Base-by-base conservation (phyloP, 1,140 invertebrate species). In the Helicoverpa zea region DNA sequence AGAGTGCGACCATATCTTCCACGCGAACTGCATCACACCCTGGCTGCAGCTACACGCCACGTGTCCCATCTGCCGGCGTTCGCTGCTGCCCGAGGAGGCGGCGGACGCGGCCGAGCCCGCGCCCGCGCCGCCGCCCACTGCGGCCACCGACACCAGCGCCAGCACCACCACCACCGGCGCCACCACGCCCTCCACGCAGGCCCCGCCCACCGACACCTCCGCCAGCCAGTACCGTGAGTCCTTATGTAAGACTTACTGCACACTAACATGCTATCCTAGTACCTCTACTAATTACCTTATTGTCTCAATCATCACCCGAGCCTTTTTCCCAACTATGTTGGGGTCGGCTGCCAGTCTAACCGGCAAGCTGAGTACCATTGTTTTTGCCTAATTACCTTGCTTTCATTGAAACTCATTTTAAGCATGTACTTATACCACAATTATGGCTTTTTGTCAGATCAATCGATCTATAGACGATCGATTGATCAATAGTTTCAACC, bases 11-110 rank as follows among this genome's bases (percentile, higher is more conserved):
- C 99, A 99, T 95, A 95, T 98, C 63, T 99, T 98, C 95, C 99
- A 99, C 95, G 96, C 97, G 90, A 96, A 97, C 52, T 99, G 99
- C 90, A 99, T 99, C 90, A 96, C 98, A 86, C 98, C 98, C 63
- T 99, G 99, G 99, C 95, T 99, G 83, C 97, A 99, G 96, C 95
- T 99, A 96, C 98, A 99, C 95, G 98, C 98, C 78, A 99, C 98
- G 10, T 99, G 98, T 95, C 98, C 98, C 61, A 98, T 99, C 87
- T 99, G 98, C 95, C 96, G 98, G 81, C 98, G 98, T 95, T 96
- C 96, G 89, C 95, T 98, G 86, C 96, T 96, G 82, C 95, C 96
- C 80, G 84, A 82, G 13, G 63, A 72, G 29, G 78, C 72, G 81
- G 95, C 96, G 79, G 84, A 80, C 9, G 54, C 68, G 49, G 75